Conservation (phyloP, 2,797 vertebrate genomes). For the Meriones psammophilus region DNA sequence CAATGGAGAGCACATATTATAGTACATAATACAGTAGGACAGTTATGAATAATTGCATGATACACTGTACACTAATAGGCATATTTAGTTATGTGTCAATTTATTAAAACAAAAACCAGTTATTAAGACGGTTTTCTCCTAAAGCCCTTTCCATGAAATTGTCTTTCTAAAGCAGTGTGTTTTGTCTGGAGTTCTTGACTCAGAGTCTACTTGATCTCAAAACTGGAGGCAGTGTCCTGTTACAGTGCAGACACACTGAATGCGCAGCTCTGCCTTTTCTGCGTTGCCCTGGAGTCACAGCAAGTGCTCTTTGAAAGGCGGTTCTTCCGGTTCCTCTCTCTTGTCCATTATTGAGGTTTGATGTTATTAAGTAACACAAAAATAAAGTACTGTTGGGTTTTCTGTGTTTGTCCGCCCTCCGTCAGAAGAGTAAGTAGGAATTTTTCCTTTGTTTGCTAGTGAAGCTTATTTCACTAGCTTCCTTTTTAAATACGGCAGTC, state of each 20-base stretch:
- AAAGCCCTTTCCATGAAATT: background rate
- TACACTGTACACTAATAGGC: background rate
- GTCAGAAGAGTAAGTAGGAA: background rate
- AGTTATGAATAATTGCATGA: background rate
- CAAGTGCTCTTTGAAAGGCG: background rate
- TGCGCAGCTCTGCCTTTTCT: constrained; percentile 60
- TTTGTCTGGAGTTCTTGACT: constrained; percentile 15
- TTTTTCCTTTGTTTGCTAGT: constrained; percentile 32
- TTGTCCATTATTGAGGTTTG: background rate
- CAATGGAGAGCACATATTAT: background rate
- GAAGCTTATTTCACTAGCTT: constrained; percentile 38
- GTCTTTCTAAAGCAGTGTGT: constrained; percentile 28
- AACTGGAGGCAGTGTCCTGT: background rate
- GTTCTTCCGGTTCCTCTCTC: background rate
- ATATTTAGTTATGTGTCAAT: background rate
- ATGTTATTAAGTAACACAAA: constrained; percentile 55
- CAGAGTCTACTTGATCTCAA: constrained; percentile 51
- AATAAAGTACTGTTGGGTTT: constrained; percentile 33
- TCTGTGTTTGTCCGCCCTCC: background rate
- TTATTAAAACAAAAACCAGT: constrained; percentile 16
- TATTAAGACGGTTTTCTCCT: constrained; percentile 51
- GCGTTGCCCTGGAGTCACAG: constrained; percentile 27
- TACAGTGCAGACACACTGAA: constrained; percentile 26
- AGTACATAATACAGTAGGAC: background rate
- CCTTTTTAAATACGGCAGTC: background rate